phyloP scores from a whole-genome alignment of 2,797 vertebrate genomes.

The Myotis vivesi region DNA sequence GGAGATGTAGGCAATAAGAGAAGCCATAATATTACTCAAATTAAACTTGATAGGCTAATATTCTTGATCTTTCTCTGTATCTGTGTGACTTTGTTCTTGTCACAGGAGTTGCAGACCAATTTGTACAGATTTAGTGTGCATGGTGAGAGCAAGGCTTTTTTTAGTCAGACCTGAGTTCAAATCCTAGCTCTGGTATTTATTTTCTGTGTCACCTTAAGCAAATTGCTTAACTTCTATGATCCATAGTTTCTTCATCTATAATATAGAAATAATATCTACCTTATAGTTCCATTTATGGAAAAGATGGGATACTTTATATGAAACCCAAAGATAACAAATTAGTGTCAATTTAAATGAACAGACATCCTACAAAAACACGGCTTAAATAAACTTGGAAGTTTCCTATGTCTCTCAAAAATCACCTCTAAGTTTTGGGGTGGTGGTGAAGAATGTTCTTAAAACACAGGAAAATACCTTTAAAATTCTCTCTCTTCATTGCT shows the following conservation, averaged over 20 bases:
- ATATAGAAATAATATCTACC: neutral
- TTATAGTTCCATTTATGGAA: neutral
- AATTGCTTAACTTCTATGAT: neutral
- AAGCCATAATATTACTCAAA: neutral
- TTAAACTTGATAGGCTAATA: neutral
- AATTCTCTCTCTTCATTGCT: neutral
- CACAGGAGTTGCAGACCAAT: neutral
- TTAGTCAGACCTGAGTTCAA: neutral
- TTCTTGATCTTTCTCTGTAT: neutral
- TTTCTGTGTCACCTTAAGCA: neutral
- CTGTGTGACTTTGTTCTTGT: neutral
- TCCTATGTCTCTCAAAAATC: neutral
- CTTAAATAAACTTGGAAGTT: slow-evolving; percentile 11
- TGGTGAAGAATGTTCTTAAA: neutral
- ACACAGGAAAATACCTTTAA: neutral
- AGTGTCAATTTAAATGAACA: neutral
- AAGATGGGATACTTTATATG: neutral
- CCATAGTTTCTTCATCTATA: neutral
- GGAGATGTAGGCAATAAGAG: neutral
- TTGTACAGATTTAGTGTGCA: neutral
- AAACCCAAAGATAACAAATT: neutral
- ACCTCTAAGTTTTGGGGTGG: neutral
- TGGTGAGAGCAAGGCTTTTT: neutral
- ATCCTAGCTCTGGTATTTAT: neutral
- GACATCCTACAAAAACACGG: neutral